Evolutionary conservation across 2,113 vertebrate species (phyloP).

Genomic region (Sebastes schlegelii): DNA sequence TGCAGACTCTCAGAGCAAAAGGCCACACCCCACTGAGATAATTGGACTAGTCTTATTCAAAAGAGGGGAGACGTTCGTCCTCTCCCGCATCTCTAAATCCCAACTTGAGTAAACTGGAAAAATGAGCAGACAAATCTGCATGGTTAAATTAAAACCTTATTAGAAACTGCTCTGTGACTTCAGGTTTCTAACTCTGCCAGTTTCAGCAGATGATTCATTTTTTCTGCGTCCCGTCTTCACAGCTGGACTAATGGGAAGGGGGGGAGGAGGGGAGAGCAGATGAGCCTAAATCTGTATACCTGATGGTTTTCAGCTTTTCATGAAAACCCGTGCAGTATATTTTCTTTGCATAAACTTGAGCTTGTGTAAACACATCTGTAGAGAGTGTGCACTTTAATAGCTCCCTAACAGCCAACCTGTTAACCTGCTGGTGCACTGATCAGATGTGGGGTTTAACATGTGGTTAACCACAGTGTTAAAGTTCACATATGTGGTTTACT

Average conservation of each 20-base stretch:
- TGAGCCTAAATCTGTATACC: slow-evolving; percentile 28
- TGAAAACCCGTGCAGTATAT: neutral
- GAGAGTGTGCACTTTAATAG: slow-evolving; percentile 12
- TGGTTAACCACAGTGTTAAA: slow-evolving; percentile 56
- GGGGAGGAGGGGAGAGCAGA: slow-evolving; percentile 9
- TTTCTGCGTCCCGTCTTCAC: slow-evolving; percentile 24
- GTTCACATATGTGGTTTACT: slow-evolving; percentile 29
- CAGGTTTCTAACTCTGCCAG: neutral
- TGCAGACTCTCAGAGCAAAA: slow-evolving; percentile 31
- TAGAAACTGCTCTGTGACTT: neutral
- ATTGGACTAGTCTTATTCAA: slow-evolving; percentile 8
- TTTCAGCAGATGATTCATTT: neutral
- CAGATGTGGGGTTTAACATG: slow-evolving; percentile 26
- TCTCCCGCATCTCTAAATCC: slow-evolving; percentile 8
- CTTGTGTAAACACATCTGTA: slow-evolving; percentile 41
- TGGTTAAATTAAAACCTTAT: neutral
- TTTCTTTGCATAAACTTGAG: neutral
- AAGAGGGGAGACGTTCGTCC: neutral
- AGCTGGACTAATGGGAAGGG: neutral
- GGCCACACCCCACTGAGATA: slow-evolving; percentile 27
- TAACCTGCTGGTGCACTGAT: slow-evolving; percentile 32
- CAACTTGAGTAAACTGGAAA: neutral
- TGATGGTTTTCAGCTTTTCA: slow-evolving; percentile 20
- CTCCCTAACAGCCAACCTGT: slow-evolving; percentile 23
- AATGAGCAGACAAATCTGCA: neutral